phyloP scores from a whole-genome alignment of 2,797 vertebrate species.

The Gymnopithys bicolor region DNA sequence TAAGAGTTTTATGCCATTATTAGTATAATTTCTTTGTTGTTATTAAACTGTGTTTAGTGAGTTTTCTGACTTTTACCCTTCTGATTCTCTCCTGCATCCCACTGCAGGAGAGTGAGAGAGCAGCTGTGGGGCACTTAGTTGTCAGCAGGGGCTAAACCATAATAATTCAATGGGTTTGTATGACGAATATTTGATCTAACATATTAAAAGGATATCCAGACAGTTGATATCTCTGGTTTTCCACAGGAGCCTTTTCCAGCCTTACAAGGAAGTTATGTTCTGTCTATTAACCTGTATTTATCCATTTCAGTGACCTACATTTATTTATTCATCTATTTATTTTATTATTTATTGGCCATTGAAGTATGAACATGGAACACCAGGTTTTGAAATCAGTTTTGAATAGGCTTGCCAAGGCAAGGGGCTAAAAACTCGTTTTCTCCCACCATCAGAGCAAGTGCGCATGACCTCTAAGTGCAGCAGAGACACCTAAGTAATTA shows the following conservation, averaged over 20 bases:
- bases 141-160: neutral
- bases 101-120: neutral
- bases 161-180: neutral
- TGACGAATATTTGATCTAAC: neutral
- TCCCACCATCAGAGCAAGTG: neutral
- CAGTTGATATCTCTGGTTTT: neutral
- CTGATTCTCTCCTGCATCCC: accelerated
- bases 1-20: neutral
- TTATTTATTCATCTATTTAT: neutral
- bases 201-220: neutral
- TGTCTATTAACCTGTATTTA: neutral
- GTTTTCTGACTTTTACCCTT: neutral
- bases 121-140: neutral
- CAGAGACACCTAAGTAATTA: neutral
- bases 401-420: neutral
- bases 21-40: accelerated
- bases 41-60: neutral
- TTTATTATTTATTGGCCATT: neutral
- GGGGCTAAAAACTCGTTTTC: neutral
- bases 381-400: neutral
- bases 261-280: neutral
- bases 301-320: neutral
- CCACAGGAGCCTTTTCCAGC: neutral
- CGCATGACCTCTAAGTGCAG: neutral
- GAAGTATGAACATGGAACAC: neutral